These are phyloP conservation scores for Microtus richardsoni DNA, from an alignment of 2,113 vertebrate species.

Conservation along the genomic window DNA sequence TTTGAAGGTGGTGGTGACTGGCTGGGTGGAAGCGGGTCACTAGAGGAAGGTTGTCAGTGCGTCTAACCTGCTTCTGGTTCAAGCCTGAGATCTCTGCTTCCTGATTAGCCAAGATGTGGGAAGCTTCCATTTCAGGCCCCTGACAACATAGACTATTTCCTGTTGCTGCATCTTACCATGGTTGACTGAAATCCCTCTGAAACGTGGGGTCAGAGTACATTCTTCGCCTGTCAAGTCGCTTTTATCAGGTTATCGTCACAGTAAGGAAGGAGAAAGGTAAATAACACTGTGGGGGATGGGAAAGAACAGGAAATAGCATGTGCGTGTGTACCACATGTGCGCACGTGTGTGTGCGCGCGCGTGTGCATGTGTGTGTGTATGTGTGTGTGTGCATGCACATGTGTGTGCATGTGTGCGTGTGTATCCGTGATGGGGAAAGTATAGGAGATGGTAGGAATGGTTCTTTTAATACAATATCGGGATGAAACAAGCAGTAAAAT, in stretches of 20 bases:
- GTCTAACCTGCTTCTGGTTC: neutral
- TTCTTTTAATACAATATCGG: constrained; percentile 5
- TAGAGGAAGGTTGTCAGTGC: neutral
- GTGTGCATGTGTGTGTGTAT: neutral
- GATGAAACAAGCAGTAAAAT: constrained; percentile 40
- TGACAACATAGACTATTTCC: neutral
- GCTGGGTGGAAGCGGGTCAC: neutral
- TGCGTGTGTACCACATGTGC: neutral
- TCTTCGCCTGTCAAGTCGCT: neutral
- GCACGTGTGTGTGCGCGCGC: neutral
- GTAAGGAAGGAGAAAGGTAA: neutral
- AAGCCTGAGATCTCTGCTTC: neutral
- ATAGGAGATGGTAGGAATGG: neutral
- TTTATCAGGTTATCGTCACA: neutral
- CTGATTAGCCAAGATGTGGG: neutral
- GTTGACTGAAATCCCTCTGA: neutral
- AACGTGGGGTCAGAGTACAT: neutral
- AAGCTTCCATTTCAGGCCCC: neutral
- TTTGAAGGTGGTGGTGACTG: neutral
- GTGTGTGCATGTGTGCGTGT: neutral
- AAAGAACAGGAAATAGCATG: neutral
- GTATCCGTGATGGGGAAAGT: neutral
- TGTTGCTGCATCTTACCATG: neutral
- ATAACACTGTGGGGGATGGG: neutral
- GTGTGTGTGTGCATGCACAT: too few species aligned